Conservation (phyloP, 1,140 invertebrate genomes). For the Apis laboriosa region DNA sequence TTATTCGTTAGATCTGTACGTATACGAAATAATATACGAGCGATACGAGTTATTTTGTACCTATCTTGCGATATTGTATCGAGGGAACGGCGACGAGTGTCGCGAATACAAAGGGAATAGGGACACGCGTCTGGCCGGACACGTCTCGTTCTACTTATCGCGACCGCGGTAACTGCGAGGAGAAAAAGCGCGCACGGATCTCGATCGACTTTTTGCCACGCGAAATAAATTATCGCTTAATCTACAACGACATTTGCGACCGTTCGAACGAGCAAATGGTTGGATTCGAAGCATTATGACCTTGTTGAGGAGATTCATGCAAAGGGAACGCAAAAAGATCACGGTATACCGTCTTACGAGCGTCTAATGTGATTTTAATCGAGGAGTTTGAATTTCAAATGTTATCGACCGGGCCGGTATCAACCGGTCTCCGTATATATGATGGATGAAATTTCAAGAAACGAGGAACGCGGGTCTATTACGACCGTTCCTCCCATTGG, state of each 20-base stretch:
- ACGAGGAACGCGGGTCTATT: conserved; percentile 63
- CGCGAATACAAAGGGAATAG: neutral
- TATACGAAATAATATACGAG: no score
- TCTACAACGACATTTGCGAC: conserved; percentile 36
- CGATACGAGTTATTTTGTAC: no score
- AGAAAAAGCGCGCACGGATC: no score
- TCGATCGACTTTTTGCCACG: neutral
- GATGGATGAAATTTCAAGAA: conserved; percentile 24
- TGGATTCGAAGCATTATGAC: conserved; percentile 17
- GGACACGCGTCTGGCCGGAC: neutral
- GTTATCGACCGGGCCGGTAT: conserved; percentile 63
- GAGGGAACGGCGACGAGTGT: neutral
- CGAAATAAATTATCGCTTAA: conserved; percentile 25
- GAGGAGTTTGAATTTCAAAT: conserved; percentile 79
- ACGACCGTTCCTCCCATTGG: conserved; percentile 62
- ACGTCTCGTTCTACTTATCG: neutral
- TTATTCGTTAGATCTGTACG: neutral
- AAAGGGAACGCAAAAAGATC: conserved; percentile 24
- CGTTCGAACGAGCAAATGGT: neutral
- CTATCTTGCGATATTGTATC: neutral
- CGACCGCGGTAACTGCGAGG: no score
- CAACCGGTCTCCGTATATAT: conserved; percentile 29
- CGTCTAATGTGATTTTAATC: conserved; percentile 79
- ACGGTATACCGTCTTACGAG: conserved; percentile 45
- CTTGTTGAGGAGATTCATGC: conserved; percentile 15